Conservation (phyloP, 2,113 vertebrate genomes). For the Synchiropus splendidus region DNA sequence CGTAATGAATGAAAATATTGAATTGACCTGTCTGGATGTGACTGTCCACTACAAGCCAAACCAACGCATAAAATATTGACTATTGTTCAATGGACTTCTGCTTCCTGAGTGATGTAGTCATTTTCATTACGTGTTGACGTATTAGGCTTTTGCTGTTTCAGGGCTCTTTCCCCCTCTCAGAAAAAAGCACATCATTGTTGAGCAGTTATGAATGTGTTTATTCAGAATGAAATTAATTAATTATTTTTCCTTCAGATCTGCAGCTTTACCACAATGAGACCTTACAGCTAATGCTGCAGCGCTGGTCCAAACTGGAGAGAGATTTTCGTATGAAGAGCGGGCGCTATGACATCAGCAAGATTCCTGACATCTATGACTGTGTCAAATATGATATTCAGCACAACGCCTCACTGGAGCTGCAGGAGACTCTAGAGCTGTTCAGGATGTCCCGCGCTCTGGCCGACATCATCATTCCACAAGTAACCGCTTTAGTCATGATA, state of each 20-base stretch:
- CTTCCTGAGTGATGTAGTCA: too few species aligned
- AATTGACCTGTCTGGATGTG: too few species aligned
- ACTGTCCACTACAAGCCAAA: too few species aligned
- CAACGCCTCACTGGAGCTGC: constrained; percentile 78
- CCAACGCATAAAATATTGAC: too few species aligned
- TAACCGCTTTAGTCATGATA: too few species aligned
- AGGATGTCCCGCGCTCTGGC: constrained; percentile 85
- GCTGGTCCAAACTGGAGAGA: constrained; percentile 91
- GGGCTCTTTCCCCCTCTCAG: too few species aligned
- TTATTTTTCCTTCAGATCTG: constrained; percentile 60
- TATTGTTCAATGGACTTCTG: too few species aligned
- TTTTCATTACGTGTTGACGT: too few species aligned
- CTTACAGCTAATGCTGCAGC: constrained; percentile 91
- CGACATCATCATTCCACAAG: constrained; percentile 94
- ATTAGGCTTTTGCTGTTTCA: too few species aligned
- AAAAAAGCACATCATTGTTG: too few species aligned
- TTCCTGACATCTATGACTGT: constrained; percentile 96
- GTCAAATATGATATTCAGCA: constrained; percentile 95
- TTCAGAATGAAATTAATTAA: too few species aligned
- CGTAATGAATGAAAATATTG: too few species aligned
- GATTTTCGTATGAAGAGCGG: constrained; percentile 90
- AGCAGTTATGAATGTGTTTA: neutral
- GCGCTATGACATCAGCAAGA: constrained; percentile 97
- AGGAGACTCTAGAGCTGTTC: constrained; percentile 85
- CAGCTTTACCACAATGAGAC: constrained; percentile 96